Evolutionary conservation across 1,140 invertebrate species (phyloP).

Genomic region (Heliconius nattereri): DNA sequence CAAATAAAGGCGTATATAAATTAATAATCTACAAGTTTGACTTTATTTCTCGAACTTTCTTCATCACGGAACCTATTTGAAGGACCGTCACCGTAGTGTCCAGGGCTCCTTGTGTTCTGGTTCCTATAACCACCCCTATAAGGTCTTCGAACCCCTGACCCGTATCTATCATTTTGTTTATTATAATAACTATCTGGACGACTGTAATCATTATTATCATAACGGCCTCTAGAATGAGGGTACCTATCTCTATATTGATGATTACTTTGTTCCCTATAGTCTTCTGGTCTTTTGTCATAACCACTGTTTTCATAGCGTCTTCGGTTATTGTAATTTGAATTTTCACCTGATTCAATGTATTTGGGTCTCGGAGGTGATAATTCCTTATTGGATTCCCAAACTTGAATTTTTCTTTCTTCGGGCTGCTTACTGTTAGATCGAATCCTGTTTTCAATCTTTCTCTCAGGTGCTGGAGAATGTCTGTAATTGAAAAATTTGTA

Average conservation of each 20-base stretch:
- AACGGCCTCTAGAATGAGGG: slow-evolving; percentile 40
- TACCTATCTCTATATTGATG: slow-evolving; percentile 50
- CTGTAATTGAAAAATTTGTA: slow-evolving; percentile 39
- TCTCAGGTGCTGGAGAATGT: slow-evolving; percentile 51
- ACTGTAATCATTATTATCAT: slow-evolving; percentile 43
- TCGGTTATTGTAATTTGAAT: slow-evolving; percentile 39
- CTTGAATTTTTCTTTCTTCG: slow-evolving; percentile 51
- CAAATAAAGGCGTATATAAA: neutral
- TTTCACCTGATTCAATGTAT: slow-evolving; percentile 40
- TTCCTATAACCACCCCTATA: slow-evolving; percentile 48
- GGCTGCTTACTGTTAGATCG: slow-evolving; percentile 56
- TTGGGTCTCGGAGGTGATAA: slow-evolving; percentile 43
- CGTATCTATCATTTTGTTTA: slow-evolving; percentile 46
- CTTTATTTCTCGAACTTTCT: slow-evolving; percentile 46
- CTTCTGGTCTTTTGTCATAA: slow-evolving; percentile 21
- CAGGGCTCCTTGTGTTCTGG: slow-evolving; percentile 34
- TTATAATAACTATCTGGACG: slow-evolving; percentile 44
- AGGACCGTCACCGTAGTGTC: slow-evolving; percentile 32
- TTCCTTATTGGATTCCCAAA: slow-evolving; percentile 57
- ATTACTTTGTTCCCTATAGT: slow-evolving; percentile 44
- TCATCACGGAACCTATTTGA: slow-evolving; percentile 27
- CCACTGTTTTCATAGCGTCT: slow-evolving; percentile 37
- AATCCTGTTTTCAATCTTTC: slow-evolving; percentile 51
- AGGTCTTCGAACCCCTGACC: slow-evolving; percentile 43
- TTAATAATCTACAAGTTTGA: slow-evolving; percentile 73